Base-by-base conservation (phyloP, 2,888 invertebrate genomes). In the Isotomurus palustris region DNA sequence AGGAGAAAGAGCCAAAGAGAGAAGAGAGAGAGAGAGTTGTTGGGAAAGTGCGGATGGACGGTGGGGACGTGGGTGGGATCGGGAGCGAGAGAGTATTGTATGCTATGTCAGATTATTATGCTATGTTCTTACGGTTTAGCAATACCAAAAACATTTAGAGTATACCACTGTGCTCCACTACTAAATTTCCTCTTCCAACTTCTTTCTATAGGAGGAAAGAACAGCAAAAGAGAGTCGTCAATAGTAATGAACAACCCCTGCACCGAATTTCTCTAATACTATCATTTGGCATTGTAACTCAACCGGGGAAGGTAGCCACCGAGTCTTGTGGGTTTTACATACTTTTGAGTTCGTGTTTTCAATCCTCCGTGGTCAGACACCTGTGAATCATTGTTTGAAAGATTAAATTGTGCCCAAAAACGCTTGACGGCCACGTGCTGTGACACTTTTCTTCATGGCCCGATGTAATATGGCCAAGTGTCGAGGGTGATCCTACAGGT, bases 381-480 rank as follows among this genome's bases (percentile, higher is more conserved):
- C n/a, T 19, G 19, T 40, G 40, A 40, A 19, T n/a, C 17, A 40
- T n/a, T 40, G 6, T 40, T 5, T 40, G 40, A n/a, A n/a, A n/a
- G n/a, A n/a, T n/a, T n/a, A n/a, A n/a, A n/a, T n/a, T n/a, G n/a
- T n/a, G n/a, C n/a, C n/a, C n/a, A n/a, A n/a, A n/a, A n/a, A n/a
- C n/a, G n/a, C n/a, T n/a, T n/a, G n/a, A 66, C 66, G 62, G 64
- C 61, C 67, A 69, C 67, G 64, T 69, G 67, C 64, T 63, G 64
- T 63, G 64, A 64, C 62, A 61, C 58, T 53, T 58, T 48, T 50
- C 41, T 45, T 48, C 38, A 19, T 51, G 25, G 24, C 28, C 32
- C 8, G 12, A 12, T 32, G 12, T n/a, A n/a, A 10, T 12, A 32
- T 8, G 32, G 12, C 12, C 32, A 32, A 10, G 12, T 40, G 10